Evolutionary conservation across 1,140 invertebrate genomes (phyloP).

Genomic region (Caenorhabditis briggsae): DNA sequence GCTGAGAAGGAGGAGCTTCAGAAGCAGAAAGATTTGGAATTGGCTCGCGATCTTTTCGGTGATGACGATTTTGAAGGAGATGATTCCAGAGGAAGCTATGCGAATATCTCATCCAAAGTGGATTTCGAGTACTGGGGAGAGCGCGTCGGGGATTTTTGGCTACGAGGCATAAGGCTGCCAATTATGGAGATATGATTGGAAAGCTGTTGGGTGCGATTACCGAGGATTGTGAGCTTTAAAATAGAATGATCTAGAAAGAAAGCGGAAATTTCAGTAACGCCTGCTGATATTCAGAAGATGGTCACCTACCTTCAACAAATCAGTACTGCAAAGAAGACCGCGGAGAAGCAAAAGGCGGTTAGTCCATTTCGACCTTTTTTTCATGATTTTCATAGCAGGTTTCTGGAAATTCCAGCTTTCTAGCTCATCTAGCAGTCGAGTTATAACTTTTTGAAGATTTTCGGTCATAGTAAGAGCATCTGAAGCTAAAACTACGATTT

Average conservation of each 20-base stretch:
- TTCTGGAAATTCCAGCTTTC: too few species aligned
- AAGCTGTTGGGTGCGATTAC: constrained; percentile 45
- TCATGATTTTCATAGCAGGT: too few species aligned
- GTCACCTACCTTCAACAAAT: constrained; percentile 58
- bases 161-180: constrained; percentile 50
- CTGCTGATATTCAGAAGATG: constrained; percentile 61
- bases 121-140: constrained; percentile 64
- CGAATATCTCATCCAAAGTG: constrained; percentile 55
- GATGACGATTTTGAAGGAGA: constrained; percentile 13
- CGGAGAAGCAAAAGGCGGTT: constrained; percentile 57
- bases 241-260: background rate
- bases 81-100: constrained; percentile 21
- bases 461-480: too few species aligned
- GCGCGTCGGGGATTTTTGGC: constrained; percentile 61
- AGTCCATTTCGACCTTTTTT: too few species aligned
- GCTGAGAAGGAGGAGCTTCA: constrained; percentile 60
- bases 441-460: too few species aligned
- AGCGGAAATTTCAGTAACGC: constrained; percentile 55
- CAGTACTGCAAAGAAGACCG: constrained; percentile 58
- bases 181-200: constrained; percentile 61
- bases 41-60: constrained; percentile 61
- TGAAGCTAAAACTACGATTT: too few species aligned
- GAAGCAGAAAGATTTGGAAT: constrained; percentile 37
- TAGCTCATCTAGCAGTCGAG: too few species aligned
- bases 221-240: constrained; percentile 52